Percentiles rank a stretch among this genome's conserved stretches.
Evolutionary conservation across 2,888 invertebrate genomes (phyloP).

Genomic region (Brachyptera risi): DNA sequence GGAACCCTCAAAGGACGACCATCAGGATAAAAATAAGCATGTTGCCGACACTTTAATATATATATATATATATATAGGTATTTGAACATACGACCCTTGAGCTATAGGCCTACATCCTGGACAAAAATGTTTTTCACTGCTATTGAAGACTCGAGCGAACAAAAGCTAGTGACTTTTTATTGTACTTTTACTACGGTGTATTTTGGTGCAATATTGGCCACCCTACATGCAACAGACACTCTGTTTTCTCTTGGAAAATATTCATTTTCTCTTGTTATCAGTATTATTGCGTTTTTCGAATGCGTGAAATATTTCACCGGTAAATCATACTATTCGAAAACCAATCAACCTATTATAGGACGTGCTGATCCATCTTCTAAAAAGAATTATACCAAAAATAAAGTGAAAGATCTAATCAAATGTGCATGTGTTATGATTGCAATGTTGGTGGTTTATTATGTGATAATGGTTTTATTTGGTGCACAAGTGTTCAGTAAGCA

Average conservation of each 20-base stretch:
- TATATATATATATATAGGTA: no score
- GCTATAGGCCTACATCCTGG: no score
- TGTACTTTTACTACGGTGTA: conserved; percentile 49
- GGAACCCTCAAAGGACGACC: no score
- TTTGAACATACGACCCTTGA: no score
- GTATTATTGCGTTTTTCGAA: conserved; percentile 49
- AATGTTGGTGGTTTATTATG: conserved; percentile 53
- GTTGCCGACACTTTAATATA: no score
- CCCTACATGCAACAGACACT: conserved; percentile 53
- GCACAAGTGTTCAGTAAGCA: conserved; percentile 60
- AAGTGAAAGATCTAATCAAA: conserved; percentile 51
- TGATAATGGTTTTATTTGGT: conserved; percentile 62
- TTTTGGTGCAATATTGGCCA: conserved; percentile 39
- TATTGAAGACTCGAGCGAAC: not conserved
- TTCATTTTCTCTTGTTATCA: conserved; percentile 44
- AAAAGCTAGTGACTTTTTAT: conserved; percentile 43
- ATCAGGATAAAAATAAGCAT: no score
- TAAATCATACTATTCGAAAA: conserved; percentile 14
- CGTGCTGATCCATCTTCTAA: conserved; percentile 16
- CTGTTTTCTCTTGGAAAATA: conserved; percentile 58
- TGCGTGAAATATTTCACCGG: conserved; percentile 47
- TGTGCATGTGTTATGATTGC: conserved; percentile 47
- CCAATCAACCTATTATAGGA: conserved; percentile 2
- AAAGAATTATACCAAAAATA: conserved; percentile 34
- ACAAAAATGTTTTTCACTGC: not conserved